These are phyloP conservation scores for Lutjanus campechanus DNA, from an alignment of 2,797 vertebrate species.

Conservation along the genomic window DNA sequence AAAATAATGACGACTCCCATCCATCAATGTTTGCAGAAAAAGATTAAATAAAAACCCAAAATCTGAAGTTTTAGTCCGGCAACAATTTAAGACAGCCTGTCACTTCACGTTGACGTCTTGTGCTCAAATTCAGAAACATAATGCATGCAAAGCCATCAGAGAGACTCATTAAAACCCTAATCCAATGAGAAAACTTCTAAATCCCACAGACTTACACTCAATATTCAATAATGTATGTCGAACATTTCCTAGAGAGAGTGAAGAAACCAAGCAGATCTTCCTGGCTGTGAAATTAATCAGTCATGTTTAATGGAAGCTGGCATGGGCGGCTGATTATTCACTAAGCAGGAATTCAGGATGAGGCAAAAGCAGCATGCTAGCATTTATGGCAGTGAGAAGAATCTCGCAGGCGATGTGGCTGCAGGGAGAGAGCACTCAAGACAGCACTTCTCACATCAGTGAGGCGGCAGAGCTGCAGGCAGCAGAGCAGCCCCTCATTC, in stretches of 20 bases:
- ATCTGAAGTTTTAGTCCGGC: conserved; percentile 23
- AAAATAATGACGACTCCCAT: conserved; percentile 20
- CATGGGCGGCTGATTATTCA: conserved; percentile 45
- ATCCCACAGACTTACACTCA: conserved; percentile 49
- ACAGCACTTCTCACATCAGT: conserved; percentile 69
- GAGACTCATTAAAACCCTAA: conserved; percentile 36
- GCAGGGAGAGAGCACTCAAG: conserved; percentile 58
- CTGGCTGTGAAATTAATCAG: conserved; percentile 66
- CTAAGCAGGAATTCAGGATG: conserved; percentile 42
- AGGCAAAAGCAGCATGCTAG: conserved; percentile 47
- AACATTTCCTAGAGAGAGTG: conserved; percentile 44
- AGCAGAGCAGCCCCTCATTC: conserved; percentile 39
- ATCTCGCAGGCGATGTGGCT: conserved; percentile 38
- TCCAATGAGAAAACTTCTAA: conserved; percentile 48
- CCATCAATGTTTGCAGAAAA: conserved; percentile 7
- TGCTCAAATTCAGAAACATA: conserved; percentile 24
- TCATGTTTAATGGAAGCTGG: conserved; percentile 59
- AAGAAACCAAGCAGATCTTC: conserved; percentile 28
- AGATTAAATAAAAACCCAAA: neutral
- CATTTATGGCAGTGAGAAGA: conserved; percentile 46
- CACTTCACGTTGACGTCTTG: conserved; percentile 26
- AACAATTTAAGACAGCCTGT: neutral
- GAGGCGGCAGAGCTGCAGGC: conserved; percentile 63
- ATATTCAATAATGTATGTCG: conserved; percentile 60
- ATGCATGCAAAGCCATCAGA: conserved; percentile 25